These are phyloP conservation scores for Oceanodroma leucorhoa DNA, from an alignment of 2,797 vertebrate species.

Conservation along the genomic window DNA sequence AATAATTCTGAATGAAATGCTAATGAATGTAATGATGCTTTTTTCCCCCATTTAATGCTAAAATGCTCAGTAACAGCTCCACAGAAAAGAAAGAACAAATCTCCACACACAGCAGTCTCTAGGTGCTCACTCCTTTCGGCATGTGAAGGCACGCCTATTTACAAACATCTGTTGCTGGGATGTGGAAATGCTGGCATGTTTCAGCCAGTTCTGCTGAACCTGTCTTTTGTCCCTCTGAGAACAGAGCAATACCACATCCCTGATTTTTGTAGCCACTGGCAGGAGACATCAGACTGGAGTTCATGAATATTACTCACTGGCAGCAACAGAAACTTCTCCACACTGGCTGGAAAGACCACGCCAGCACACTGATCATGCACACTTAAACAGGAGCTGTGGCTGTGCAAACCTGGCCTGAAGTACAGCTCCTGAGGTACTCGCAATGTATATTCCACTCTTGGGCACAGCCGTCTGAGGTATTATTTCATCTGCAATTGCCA, in stretches of 20 bases:
- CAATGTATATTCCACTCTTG: background rate
- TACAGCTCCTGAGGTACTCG: background rate
- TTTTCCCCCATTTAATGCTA: background rate
- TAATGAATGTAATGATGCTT: background rate
- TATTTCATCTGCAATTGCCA: background rate
- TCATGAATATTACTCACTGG: background rate
- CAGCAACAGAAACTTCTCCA: background rate
- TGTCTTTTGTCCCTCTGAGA: background rate
- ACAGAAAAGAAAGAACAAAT: background rate
- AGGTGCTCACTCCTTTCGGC: background rate
- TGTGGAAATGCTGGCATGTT: background rate
- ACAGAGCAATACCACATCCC: background rate
- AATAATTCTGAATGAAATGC: background rate
- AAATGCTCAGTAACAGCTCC: background rate
- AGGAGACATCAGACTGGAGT: background rate
- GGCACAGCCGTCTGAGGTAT: background rate
- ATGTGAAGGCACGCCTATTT: background rate
- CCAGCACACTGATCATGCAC: background rate
- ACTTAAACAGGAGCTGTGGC: background rate
- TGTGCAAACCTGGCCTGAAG: background rate
- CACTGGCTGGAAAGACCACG: accelerated
- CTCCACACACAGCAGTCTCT: background rate
- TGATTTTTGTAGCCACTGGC: background rate
- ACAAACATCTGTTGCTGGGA: background rate
- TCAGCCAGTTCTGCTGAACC: background rate